Conservation (phyloP, 2,888 invertebrate genomes). For the Mythimna loreyi region DNA sequence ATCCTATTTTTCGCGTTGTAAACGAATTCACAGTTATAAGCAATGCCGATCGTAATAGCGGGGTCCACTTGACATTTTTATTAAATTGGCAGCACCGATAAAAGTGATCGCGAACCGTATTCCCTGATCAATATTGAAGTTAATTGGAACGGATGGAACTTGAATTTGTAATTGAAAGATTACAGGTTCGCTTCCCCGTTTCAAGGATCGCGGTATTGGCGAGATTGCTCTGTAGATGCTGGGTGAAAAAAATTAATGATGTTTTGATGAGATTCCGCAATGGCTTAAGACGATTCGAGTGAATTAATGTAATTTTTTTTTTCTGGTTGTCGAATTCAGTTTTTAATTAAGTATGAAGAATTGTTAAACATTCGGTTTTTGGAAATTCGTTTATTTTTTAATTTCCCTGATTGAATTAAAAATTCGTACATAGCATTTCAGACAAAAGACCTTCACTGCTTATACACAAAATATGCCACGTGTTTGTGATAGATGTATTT, state of each 20-base stretch:
- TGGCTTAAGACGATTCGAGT: constrained; percentile 39
- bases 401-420: no score
- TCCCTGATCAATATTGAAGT: constrained; percentile 82
- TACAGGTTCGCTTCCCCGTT: constrained; percentile 74
- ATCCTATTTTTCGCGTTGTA: constrained; percentile 32
- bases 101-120: constrained; percentile 72
- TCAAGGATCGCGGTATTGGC: constrained; percentile 69
- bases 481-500: no score
- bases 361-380: constrained; percentile 5
- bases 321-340: constrained; percentile 13
- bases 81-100: constrained; percentile 74
- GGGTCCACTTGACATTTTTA: constrained; percentile 67
- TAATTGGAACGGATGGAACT: constrained; percentile 85
- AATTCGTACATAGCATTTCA: no score
- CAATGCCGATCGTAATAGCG: constrained; percentile 40
- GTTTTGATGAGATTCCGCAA: constrained; percentile 50
- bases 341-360: constrained; percentile 35
- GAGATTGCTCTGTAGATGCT: constrained; percentile 62
- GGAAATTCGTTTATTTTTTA: no score
- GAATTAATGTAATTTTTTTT: constrained; percentile 29
- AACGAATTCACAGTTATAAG: constrained; percentile 49
- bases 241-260: constrained; percentile 58
- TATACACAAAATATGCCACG: no score
- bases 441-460: no score
- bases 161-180: constrained; percentile 86